phyloP scores from a whole-genome alignment of 1,140 invertebrate genomes.

The Zaprionus africanus region DNA sequence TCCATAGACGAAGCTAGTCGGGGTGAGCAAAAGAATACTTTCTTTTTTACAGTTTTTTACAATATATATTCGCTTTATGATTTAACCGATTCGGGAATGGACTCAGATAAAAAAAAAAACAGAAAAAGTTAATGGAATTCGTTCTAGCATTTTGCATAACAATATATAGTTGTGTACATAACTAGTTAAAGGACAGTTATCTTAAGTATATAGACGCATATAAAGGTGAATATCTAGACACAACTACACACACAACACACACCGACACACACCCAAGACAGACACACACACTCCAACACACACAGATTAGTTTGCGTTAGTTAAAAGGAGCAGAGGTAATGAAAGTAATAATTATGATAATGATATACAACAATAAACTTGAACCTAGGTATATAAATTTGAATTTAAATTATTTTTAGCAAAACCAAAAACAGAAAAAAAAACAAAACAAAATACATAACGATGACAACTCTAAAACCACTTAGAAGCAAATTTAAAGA shows the following conservation, averaged over 20 bases:
- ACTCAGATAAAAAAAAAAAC: slow-evolving; percentile 42
- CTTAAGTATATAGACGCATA: slow-evolving; percentile 65
- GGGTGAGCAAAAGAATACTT: background rate
- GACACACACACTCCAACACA: slow-evolving; percentile 24
- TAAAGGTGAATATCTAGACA: slow-evolving; percentile 71
- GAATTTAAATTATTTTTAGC: slow-evolving; percentile 83
- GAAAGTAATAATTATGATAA: slow-evolving; percentile 72
- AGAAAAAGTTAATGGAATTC: slow-evolving; percentile 39
- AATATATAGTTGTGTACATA: slow-evolving; percentile 82
- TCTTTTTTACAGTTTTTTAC: slow-evolving; percentile 47
- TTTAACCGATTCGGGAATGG: slow-evolving; percentile 28
- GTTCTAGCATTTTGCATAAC: slow-evolving; percentile 77
- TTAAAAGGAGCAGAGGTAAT: slow-evolving; percentile 45
- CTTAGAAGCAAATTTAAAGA: slow-evolving; percentile 72
- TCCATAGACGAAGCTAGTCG: slow-evolving; percentile 31
- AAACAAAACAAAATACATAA: slow-evolving; percentile 37
- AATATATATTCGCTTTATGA: slow-evolving; percentile 47
- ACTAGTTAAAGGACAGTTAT: slow-evolving; percentile 74
- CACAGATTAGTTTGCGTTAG: slow-evolving; percentile 44
- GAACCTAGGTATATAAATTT: slow-evolving; percentile 78
- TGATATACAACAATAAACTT: slow-evolving; percentile 81
- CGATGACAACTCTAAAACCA: slow-evolving; percentile 62
- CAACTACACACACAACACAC: slow-evolving; percentile 38
- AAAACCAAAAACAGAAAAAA: slow-evolving; percentile 52
- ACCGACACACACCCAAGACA: slow-evolving; percentile 7